Conservation (phyloP, 2,113 vertebrate genomes). For the Paradoxurus hermaphroditus region DNA sequence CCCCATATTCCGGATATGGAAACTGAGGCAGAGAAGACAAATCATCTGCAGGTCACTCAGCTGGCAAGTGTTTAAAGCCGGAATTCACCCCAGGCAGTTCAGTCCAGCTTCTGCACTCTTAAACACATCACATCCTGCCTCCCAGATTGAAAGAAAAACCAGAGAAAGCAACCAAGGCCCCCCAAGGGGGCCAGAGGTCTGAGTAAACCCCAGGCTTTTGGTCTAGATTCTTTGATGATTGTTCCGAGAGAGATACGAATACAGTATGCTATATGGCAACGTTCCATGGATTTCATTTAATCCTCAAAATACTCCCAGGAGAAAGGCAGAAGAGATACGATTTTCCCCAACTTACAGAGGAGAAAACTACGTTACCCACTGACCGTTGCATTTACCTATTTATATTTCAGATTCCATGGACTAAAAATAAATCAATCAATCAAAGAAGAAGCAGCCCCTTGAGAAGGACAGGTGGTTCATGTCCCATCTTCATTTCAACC, state of each 20-base stretch:
- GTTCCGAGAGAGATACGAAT: not conserved
- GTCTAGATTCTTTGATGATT: not conserved
- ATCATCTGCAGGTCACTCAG: not conserved
- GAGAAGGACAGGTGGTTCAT: not conserved
- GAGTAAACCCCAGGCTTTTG: not conserved
- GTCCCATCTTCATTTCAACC: constrained; percentile 26
- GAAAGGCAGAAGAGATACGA: not conserved
- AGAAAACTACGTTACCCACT: not conserved
- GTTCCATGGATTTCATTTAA: not conserved
- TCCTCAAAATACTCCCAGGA: not conserved
- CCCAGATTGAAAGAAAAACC: not conserved
- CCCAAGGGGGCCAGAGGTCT: not conserved
- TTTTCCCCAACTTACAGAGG: not conserved
- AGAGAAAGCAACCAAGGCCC: not conserved
- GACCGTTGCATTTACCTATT: not conserved
- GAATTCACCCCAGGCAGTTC: not conserved
- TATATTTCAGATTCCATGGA: constrained; percentile 8
- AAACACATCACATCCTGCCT: not conserved
- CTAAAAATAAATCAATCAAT: not conserved
- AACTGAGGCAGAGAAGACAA: not conserved
- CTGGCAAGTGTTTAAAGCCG: not conserved
- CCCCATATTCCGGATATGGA: not conserved
- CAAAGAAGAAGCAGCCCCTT: not conserved
- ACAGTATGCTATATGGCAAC: not conserved
- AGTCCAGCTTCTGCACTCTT: not conserved